Base-by-base conservation (phyloP, 2,797 vertebrate genomes). In the Neoniphon sammara region DNA sequence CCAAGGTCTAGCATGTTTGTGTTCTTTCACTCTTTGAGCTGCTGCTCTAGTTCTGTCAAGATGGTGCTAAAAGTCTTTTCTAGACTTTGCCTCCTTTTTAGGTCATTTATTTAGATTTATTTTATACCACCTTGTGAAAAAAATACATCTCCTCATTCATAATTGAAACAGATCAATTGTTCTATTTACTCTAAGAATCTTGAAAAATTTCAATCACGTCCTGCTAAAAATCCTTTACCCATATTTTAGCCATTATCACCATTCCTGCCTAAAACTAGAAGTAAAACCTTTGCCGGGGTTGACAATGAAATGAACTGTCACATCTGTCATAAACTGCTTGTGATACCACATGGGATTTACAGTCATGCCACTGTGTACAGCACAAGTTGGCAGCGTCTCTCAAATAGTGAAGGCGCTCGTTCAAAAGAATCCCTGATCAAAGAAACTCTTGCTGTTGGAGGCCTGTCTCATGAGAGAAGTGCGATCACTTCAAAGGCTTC, bases 351-450 rank as follows among this genome's bases (percentile, higher is more conserved):
- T 44, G 49, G 18, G 46, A 21, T 31, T 47, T 25, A 23, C 10
- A 17, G 34, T 59, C 57, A 57, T 34, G 55, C 17, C 55, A 57
- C 55, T 44, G 20, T 14, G 42, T 52, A 17, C 52, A 71, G 27
- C 7, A 4, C 25, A 36, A 44, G 4, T 44, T 44, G 42, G 14
- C 34, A 36, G 57, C 31, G 14, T 59, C 34, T 59, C 34, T 59
- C 36, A 66, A 66, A 75, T 9, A 8, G 6, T 5, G 25, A 55
- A 5, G 50, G n/a, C 0, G 7, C 9, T 5, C 39, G 66, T 80
- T 85, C 70, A 77, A 77, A 77, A 42, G 79, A 79, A 70, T 67
- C 27, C 0, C 5, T 71, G 70, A 79, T 82, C 66, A 82, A 79
- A 79, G 74, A 59, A 10, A 18, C 36, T 49, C 52, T 44, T 25